Base-by-base conservation (phyloP, 2,888 invertebrate genomes). In the Agrypnus murinus region DNA sequence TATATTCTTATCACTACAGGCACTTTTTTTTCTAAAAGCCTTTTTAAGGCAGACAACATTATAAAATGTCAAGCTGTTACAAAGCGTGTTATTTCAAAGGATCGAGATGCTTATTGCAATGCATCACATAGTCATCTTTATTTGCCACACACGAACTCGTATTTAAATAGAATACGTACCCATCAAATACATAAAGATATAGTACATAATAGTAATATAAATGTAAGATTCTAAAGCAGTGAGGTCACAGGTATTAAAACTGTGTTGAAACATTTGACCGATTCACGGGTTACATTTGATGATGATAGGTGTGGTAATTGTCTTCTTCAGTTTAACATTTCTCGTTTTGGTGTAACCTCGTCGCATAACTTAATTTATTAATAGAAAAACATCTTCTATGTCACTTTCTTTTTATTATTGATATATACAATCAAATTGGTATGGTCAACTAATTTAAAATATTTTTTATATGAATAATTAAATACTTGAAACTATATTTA, bases 271-370 rank as follows among this genome's bases (percentile, higher is more conserved):
- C 25, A 10, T 31, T 58, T 19, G 55, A 36, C 55, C 38, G 43
- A 58, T 58, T 40, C 58, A 58, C 40, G 40, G 58, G 58, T 58
- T 58, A 58, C 58, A 58, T 19, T 58, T 58, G 17, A 38, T 10
- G 12, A 43, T 34, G 43, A 31, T n/a, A 58, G 58, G 58, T 58
- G 58, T 40, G 58, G 58, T 58, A 58, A 58, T 58, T 58, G 58
- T 43, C 58, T 58, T 58, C 58, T 43, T 43, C 40, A 34, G 34
- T 55, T 55, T 55, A 58, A 43, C 58, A 58, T 58, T 58, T 58
- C 58, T 58, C 58, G 58, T 55, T 55, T 55, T 55, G 55, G 55
- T 40, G 43, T 58, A 58, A 43, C 58, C 58, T 58, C 58, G 58
- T n/a, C 40, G 12, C 31, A 10, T 14, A 12, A 2, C 4, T 19